A percentile compares a stretch with the other conserved stretches of the same genome.
phyloP scores from a whole-genome alignment of 2,888 invertebrate genomes.

The Podabrus alpinus region DNA sequence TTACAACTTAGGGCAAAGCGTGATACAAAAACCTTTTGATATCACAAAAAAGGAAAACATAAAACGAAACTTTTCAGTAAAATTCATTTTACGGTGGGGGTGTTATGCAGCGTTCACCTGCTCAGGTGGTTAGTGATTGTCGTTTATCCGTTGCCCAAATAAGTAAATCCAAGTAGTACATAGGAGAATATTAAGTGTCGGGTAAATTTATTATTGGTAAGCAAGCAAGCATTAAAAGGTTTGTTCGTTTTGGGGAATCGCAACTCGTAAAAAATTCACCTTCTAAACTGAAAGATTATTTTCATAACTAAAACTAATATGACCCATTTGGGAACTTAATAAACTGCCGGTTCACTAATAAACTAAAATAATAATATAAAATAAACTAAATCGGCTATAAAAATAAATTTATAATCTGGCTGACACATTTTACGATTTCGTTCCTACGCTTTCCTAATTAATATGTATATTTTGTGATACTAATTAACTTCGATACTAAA shows the following conservation, averaged over 20 bases:
- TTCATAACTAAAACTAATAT: background rate
- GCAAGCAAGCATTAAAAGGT: too few species aligned
- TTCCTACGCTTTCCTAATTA: background rate
- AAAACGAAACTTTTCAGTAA: background rate
- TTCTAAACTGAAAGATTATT: background rate
- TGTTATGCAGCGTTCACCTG: background rate
- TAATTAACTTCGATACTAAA: background rate
- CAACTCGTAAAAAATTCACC: background rate
- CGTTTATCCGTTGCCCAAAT: conserved; percentile 8
- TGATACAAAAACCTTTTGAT: conserved; percentile 6
- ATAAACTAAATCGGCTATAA: background rate
- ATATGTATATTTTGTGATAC: background rate
- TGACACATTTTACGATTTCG: background rate
- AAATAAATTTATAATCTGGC: background rate
- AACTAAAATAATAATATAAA: background rate
- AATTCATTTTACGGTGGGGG: background rate
- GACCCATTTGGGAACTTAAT: background rate
- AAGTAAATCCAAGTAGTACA: conserved; percentile 2
- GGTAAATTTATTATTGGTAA: background rate
- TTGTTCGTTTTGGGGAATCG: background rate
- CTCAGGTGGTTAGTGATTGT: conserved; percentile 7
- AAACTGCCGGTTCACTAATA: background rate
- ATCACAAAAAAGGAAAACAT: conserved; percentile 4
- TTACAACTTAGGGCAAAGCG: background rate
- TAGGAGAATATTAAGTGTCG: background rate